phyloP scores from a whole-genome alignment of 2,888 invertebrate species.

The Neoascia interrupta region DNA sequence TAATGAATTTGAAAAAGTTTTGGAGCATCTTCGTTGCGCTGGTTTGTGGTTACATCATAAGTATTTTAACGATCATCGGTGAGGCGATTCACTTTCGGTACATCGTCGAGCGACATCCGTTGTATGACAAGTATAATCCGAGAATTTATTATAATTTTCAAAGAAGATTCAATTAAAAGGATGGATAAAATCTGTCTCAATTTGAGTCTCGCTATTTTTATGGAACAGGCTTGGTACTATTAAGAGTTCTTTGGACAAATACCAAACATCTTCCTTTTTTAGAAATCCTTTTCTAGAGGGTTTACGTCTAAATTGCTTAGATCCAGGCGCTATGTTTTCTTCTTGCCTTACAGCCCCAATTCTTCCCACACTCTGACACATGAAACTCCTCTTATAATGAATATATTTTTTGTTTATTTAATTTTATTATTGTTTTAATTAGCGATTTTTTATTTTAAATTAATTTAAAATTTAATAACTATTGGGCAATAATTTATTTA shows the following conservation, averaged over 20 bases:
- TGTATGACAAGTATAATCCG: slow-evolving; percentile 84
- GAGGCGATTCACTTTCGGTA: slow-evolving; percentile 86
- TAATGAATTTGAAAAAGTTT: slow-evolving; percentile 88
- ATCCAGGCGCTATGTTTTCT: too few species aligned
- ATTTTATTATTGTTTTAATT: slow-evolving; percentile 41
- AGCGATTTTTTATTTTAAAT: slow-evolving; percentile 50
- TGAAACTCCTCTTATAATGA: too few species aligned
- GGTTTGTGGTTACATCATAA: slow-evolving; percentile 84
- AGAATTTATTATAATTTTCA: slow-evolving; percentile 74
- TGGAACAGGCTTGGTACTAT: too few species aligned
- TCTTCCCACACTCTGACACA: too few species aligned
- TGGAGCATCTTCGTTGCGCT: slow-evolving; percentile 88
- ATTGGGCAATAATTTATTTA: slow-evolving; percentile 61
- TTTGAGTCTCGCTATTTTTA: too few species aligned
- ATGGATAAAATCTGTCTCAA: not conserved
- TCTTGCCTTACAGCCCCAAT: too few species aligned
- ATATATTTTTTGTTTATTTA: not conserved
- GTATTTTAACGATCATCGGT: slow-evolving; percentile 81
- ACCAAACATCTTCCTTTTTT: too few species aligned
- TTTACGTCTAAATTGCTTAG: too few species aligned
- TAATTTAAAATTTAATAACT: slow-evolving; percentile 22
- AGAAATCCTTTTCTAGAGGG: too few species aligned
- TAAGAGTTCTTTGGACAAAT: too few species aligned
- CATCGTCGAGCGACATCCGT: slow-evolving; percentile 84
- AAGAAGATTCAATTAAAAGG: slow-evolving; percentile 35